phyloP scores from a whole-genome alignment of 2,888 invertebrate genomes.

The Trisateles emortualis region DNA sequence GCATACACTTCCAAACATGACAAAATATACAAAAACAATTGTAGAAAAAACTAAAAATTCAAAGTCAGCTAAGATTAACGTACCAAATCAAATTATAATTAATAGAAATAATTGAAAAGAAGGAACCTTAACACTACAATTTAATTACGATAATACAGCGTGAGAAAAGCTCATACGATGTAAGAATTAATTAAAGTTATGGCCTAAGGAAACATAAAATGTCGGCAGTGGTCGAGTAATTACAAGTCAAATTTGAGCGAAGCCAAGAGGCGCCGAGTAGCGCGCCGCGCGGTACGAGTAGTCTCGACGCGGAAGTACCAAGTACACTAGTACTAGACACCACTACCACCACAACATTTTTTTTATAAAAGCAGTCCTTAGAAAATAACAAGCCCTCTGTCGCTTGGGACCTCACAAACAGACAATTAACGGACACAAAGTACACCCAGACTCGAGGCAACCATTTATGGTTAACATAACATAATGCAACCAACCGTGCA shows the following conservation, averaged over 20 bases:
- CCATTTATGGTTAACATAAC: too few species aligned
- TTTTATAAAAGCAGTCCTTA: too few species aligned
- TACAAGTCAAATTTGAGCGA: constrained; percentile 76
- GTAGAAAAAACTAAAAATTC: constrained; percentile 1
- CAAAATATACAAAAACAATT: neutral
- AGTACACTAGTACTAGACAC: constrained; percentile 27
- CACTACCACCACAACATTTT: neutral
- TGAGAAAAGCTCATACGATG: constrained; percentile 76
- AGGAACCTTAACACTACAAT: constrained; percentile 51
- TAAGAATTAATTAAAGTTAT: constrained; percentile 82
- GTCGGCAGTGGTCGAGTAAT: constrained; percentile 75
- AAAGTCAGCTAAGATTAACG: constrained; percentile 10
- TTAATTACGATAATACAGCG: constrained; percentile 69
- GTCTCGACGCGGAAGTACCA: constrained; percentile 63
- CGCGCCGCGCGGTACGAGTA: neutral
- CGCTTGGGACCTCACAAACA: too few species aligned
- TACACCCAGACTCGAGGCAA: too few species aligned
- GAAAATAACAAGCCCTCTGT: too few species aligned
- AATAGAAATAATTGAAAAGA: constrained; percentile 40
- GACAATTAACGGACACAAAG: too few species aligned
- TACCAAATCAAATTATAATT: constrained; percentile 31
- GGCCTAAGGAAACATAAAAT: constrained; percentile 81
- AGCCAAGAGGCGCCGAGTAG: constrained; percentile 58
- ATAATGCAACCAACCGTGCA: too few species aligned
- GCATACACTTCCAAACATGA: neutral